Base-by-base conservation (phyloP, 2,113 vertebrate genomes). In the Leucopsar rothschildi region DNA sequence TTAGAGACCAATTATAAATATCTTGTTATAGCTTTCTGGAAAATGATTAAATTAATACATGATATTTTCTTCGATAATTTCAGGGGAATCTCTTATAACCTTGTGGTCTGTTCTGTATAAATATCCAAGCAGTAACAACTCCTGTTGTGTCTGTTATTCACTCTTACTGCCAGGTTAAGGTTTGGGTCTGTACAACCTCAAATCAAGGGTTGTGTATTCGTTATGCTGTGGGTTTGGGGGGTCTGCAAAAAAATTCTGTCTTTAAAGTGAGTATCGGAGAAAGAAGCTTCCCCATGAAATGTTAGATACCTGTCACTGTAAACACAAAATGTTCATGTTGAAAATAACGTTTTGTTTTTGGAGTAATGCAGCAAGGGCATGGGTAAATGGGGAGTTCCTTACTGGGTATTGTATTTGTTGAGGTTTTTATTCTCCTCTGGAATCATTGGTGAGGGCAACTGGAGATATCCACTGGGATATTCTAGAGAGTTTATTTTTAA, bases 1-100 rank as follows among this genome's bases (percentile, higher is more conserved):
- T 91, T 82, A 7, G 37, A 80, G 35, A 61, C 93, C 86, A 96
- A 95, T 95, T 97, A 84, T 91, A 91, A 95, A 84, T 84, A 65
- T 11, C 50, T 85, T 91, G 73, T 82, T 96, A 89, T 56, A 56
- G 44, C 81, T 95, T 95, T 91, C 56, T 79, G 76, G 90, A 93
- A 96, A 89, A 29, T 31, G 28, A 63, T 83, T 93, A 64, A 73
- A 82, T 95, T 96, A 64, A 52, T 94, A 49, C 86, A 70, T 35
- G 10, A 45, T 93, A 69, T 10, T 60, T 11, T 90, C 61, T 91
- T 82, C 69, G 42, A 69, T 66, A 68, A 42, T 94, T 96, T 61
- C 39, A 60, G 22, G 69, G 90, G 60, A 92, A 87, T 89, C 56
- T 73, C 12, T 25, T 93, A 71, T 59, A 52, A 90, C 52, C n/a